Percentiles rank a stretch among this genome's conserved stretches.
Conservation (phyloP, 2,113 vertebrate genomes). For the Andinoacara biseriatus region DNA sequence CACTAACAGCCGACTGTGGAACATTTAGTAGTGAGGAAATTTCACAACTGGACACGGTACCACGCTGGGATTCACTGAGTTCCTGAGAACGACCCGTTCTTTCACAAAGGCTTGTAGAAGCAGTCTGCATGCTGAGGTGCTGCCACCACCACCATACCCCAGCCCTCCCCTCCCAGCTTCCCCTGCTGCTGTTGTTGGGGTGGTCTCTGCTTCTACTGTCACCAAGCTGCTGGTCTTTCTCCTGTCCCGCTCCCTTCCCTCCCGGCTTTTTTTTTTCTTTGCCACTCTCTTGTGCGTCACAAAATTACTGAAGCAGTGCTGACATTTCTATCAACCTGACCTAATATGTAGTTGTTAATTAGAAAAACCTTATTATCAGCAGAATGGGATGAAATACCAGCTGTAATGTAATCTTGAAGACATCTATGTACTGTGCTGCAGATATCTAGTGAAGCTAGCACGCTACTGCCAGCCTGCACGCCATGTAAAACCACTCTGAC, state of each 20-base stretch:
- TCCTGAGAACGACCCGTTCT: too few relatives aligned
- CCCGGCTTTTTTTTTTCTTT: background rate
- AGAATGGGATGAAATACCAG: too few relatives aligned
- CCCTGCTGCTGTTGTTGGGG: slow-evolving; percentile 75
- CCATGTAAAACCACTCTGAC: background rate
- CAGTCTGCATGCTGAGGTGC: too few relatives aligned
- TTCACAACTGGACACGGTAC: too few relatives aligned
- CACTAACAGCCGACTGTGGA: too few relatives aligned
- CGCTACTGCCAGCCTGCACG: fast-evolving
- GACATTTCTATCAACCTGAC: slow-evolving; percentile 78
- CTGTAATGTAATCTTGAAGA: too few relatives aligned
- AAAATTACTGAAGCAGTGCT: slow-evolving; percentile 76
- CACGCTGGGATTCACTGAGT: too few relatives aligned
- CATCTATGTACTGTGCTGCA: too few relatives aligned
- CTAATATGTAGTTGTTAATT: slow-evolving; percentile 33
- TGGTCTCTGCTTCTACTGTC: slow-evolving; percentile 76
- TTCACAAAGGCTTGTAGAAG: too few relatives aligned
- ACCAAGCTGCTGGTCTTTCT: slow-evolving; percentile 69
- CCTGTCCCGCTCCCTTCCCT: slow-evolving; percentile 30
- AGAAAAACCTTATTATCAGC: too few relatives aligned
- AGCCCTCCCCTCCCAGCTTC: slow-evolving; percentile 47
- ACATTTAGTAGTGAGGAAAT: too few relatives aligned
- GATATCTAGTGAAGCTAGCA: background rate
- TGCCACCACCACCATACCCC: background rate
- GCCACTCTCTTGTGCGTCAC: slow-evolving; percentile 60